Conservation (phyloP, 1,140 invertebrate species). For the Caenorhabditis inopinata region DNA sequence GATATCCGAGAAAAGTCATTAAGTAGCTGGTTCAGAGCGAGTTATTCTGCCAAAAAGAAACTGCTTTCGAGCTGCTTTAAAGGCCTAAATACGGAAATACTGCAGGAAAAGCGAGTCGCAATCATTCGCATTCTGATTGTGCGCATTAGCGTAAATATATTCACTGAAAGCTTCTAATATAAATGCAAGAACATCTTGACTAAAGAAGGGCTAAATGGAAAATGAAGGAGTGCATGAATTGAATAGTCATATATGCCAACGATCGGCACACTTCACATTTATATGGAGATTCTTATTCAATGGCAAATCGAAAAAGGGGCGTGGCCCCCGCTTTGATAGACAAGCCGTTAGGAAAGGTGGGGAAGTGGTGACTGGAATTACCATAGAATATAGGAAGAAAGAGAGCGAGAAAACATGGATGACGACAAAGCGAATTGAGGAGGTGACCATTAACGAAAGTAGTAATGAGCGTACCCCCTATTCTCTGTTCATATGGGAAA, state of each 20-base stretch:
- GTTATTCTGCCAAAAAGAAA: no score
- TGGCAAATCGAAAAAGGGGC: not conserved
- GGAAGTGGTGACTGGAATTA: slow-evolving; percentile 12
- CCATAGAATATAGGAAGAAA: slow-evolving; percentile 7
- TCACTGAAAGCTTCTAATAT: no score
- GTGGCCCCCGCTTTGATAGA: not conserved
- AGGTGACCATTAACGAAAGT: slow-evolving; percentile 30
- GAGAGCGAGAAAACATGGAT: not conserved
- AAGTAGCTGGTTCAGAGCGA: no score
- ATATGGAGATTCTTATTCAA: not conserved
- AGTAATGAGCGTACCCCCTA: slow-evolving; percentile 4
- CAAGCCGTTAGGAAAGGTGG: not conserved
- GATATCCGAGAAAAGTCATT: no score
- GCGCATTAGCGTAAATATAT: no score
- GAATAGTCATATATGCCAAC: not conserved
- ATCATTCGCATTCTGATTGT: no score
- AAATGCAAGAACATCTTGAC: no score
- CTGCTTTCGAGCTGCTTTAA: no score
- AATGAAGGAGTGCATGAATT: not conserved
- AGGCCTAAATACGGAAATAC: no score
- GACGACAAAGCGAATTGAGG: slow-evolving; percentile 13
- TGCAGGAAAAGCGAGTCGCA: no score
- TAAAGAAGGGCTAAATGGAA: not conserved
- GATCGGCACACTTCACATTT: slow-evolving; percentile 21
- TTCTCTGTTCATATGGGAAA: not conserved